Evolutionary conservation across 2,888 invertebrate species (phyloP), one percentile per base, ranked within the genome.

Genomic region (Drosophila putrida): DNA sequence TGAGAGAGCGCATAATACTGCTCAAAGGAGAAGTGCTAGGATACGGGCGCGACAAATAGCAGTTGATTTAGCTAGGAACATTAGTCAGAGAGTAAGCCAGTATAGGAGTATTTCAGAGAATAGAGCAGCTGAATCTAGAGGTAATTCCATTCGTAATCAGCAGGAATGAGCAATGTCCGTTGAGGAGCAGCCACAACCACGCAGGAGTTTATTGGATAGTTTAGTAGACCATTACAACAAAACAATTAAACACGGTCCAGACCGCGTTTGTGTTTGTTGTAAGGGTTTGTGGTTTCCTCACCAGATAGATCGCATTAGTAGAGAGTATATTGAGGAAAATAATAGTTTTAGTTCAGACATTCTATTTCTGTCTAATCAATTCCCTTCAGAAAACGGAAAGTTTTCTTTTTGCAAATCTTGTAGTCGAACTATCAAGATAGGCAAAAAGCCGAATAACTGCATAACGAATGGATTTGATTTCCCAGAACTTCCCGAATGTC

Each of bases 391-490:
- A 0, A 27, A 53, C 25, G 11, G 31, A 4, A 53, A 25, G 13
- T 50, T 15, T 25, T 11, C 2, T n/a, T 36, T 41, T 31, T 54
- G 28, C 11, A 41, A 54, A 2, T 15, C 39, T 27, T 39, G 51
- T 4, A 39, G 51, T 11, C 39, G 51, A 11, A 53, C 6, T 10
- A 53, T 53, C 1, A 53, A 39, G 9, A 5, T 4, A 41, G 41
- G 41, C 3, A 15, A 41, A 41, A 41, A 41, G 10, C 41, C 41
- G 20, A 15, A 41, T 9, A 10, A 0, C 20, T 41, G 20, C 15
- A 41, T 41, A n/a, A n/a, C n/a, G n/a, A 8, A 15, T 20, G 2
- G 20, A 41, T 41, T 41, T 20, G 41, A 41, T 41, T 41, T 20
- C 10, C 41, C 41, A 20, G n/a, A 6, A 0, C 44, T 27, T 6